Evolutionary conservation across 2,113 vertebrate species (phyloP), one percentile per base, ranked within the genome.

Genomic region (Reinhardtius hippoglossoides): DNA sequence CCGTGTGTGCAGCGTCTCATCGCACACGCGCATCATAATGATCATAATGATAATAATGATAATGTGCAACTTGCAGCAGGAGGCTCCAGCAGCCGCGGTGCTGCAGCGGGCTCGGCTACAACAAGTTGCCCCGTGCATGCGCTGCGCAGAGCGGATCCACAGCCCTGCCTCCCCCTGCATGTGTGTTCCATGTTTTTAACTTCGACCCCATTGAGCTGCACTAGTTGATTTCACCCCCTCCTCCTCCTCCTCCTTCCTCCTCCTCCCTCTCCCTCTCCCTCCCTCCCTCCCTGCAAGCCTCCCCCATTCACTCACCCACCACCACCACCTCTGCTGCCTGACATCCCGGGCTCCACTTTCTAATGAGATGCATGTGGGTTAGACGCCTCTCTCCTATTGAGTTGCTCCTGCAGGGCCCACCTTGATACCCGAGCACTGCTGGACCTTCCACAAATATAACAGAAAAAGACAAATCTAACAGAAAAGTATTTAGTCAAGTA

Each of bases 331-430:
- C 93, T 92, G 89, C 94, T 93, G 94, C 92, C 94, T 95, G 95
- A 93, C 85, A 77, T 78, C 82, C 84, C 82, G 52, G 75, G 78
- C 74, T 89, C 85, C 78, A 84, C 87, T 89, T 85, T 82, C 83
- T 97, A 97, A 97, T 97, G 96, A 97, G 95, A 97, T 97, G 96
- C 96, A 96, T 97, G 96, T 97, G 97, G 96, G 97, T 97, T 96
- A 95, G 96, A 95, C 95, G 73, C 95, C 58, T 83, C 81, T 83
- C 72, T 83, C 69, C 83, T 78, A 75, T 83, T 86, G 82, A 87
- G 87, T 82, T 83, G 76, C 87, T 68, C 14, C 94, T 95, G 94
- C 82, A 96, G 95, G 95, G 95, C 95, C 95, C 95, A 95, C 94
- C 94, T 95, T 95, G 95, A 95, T 95, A 96, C 95, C 95, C 95